Evolutionary conservation across 2,113 vertebrate species (phyloP).

Genomic region (Ptyas mucosa): DNA sequence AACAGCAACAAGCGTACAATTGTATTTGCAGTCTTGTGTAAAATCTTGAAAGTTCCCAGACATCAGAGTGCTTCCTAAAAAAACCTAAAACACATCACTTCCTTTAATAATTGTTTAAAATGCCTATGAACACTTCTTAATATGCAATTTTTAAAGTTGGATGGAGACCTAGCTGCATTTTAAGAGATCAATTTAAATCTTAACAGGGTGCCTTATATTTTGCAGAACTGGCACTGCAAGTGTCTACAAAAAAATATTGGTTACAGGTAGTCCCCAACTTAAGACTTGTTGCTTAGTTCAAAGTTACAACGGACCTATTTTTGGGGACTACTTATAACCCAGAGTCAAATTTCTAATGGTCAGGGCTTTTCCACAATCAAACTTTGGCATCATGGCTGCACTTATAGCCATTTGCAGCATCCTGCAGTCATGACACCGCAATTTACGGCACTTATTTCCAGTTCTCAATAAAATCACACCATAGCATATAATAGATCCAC

Average conservation of each 20-base stretch:
- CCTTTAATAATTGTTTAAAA: neutral
- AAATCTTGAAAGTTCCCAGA: slow-evolving; percentile 15
- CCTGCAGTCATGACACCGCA: neutral
- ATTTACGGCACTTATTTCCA: neutral
- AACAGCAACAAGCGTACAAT: neutral
- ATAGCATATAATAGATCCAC: neutral
- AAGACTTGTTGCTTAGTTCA: neutral
- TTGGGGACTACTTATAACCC: neutral
- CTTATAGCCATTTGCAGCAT: neutral
- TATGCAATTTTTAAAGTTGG: neutral
- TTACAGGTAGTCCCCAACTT: neutral
- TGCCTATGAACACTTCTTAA: neutral
- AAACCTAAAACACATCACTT: neutral
- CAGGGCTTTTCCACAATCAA: neutral
- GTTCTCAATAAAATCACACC: neutral
- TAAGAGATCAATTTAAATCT: slow-evolving; percentile 8
- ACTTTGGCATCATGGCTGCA: neutral
- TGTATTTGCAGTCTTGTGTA: neutral
- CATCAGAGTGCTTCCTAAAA: neutral
- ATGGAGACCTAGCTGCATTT: neutral
- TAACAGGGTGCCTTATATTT: neutral
- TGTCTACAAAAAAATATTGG: neutral
- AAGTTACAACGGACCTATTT: neutral
- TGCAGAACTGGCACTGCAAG: neutral
- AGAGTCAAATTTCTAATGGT: neutral